Evolutionary conservation across 2,888 invertebrate species (phyloP).

Genomic region (Drosophila subquinaria): DNA sequence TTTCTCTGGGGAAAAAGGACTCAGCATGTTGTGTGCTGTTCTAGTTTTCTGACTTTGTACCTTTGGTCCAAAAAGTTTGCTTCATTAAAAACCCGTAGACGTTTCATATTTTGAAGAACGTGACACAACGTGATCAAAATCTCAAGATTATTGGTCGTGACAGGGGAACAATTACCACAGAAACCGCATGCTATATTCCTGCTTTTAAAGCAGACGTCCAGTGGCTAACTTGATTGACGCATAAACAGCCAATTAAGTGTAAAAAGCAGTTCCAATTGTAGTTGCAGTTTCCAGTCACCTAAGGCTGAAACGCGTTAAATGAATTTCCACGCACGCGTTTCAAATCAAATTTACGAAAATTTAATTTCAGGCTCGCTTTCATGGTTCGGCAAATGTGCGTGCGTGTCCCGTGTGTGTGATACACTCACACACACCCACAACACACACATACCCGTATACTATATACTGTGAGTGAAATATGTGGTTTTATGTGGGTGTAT

Average conservation of each 20-base stretch:
- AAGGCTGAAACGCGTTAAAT: constrained; percentile 55
- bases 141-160: constrained; percentile 38
- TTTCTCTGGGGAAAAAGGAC: constrained; percentile 5
- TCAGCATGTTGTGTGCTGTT: constrained; percentile 22
- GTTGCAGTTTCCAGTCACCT: constrained; percentile 34
- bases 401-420: constrained; percentile 54
- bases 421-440: constrained; percentile 18
- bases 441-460: constrained; percentile 14
- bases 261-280: constrained; percentile 57
- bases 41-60: constrained; percentile 67
- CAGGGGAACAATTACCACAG: constrained; percentile 39
- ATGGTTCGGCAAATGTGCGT: constrained; percentile 66
- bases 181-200: constrained; percentile 26
- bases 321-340: constrained; percentile 77
- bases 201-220: constrained; percentile 6
- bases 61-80: constrained; percentile 60
- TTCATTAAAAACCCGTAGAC: constrained; percentile 82
- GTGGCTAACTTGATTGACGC: constrained; percentile 72
- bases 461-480: constrained; percentile 20
- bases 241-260: constrained; percentile 74
- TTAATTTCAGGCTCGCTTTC: constrained; percentile 75
- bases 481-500: constrained; percentile 31
- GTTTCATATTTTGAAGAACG: constrained; percentile 82
- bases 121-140: constrained; percentile 78
- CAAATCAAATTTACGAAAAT: constrained; percentile 77